Evolutionary conservation across 1,140 invertebrate genomes (phyloP), one percentile per base, ranked within the genome.

Genomic region (Dufourea novaeangliae): DNA sequence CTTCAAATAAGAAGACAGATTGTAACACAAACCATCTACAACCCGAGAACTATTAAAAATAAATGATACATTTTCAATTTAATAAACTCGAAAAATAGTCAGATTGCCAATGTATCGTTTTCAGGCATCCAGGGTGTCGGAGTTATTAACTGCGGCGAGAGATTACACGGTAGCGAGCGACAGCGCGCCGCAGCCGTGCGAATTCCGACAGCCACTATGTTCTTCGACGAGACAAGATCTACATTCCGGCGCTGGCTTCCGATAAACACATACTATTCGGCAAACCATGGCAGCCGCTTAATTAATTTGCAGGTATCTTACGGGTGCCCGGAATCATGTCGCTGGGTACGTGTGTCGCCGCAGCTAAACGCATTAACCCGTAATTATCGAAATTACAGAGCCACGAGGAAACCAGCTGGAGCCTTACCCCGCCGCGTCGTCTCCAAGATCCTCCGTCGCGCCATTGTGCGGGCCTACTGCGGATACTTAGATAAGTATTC

Each of bases 301-400:
- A 88, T 88, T 88, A 88, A 88, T 88, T 87, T 79, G 86, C 81
- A 88, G 83, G 79, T 87, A 81, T 81, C 86, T 87, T 84, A 87
- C 82, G 80, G 84, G 74, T 72, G 62, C 71, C 57, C 63, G 74
- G 86, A 82, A 81, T 80, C 86, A 69, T 70, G 85, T 71, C 80
- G 57, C 78, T 64, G 79, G 59, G 77, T 87, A 84, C 83, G 80
- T 87, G 79, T 77, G 81, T 69, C 79, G 70, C 63, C 79, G 74
- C 80, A 67, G 85, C 85, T 87, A 86, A 88, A 87, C 79, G 85
- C 85, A 88, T 88, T 88, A 88, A 84, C 85, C 85, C 80, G 85
- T 84, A 88, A 88, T 88, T 88, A 88, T 88, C 86, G 87, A 88
- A 88, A 88, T 88, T 88, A 88, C 87, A 79, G 83, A 81, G 56